Base-by-base conservation (phyloP, 2,888 invertebrate species). In the Labia minor region DNA sequence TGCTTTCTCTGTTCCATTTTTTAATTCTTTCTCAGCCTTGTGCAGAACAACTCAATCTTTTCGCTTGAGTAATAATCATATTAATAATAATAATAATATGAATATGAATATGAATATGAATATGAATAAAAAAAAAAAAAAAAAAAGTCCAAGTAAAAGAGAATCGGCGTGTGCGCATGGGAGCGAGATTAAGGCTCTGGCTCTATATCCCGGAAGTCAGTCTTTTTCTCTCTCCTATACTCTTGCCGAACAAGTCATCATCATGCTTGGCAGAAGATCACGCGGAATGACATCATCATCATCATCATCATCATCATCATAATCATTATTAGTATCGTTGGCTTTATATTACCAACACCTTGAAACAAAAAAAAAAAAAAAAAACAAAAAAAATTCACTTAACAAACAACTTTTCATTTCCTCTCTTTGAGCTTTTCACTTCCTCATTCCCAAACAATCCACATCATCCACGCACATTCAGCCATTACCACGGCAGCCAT, bases 211-310 rank as follows among this genome's bases (percentile, higher is more conserved):
- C 62, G 69, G 67, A 69, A 73, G 74, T 74, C 74, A 74, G 74
- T 74, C 74, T 74, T 74, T 74, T 74, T 74, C 74, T 74, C 74
- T 74, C 74, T 74, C 74, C 74, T 74, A 74, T 74, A 72, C 72
- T 71, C 69, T 63, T 69, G 49, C 68, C 69, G 70, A 70, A 65
- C 66, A 21, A 20, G 33, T 21, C 65, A 33, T 18, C 65, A 33
- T 18, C 66, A 18, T 18, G 20, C 61, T 49, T 61, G 37, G 33
- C 26, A 19, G 20, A 26, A 11, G 61, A 21, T 61, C 61, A 19
- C 10, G 37, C 21, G 61, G 33, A 20, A 19, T 26, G 26, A 19
- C 14, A 61, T 66, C 61, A 65, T 61, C 66, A 61, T n/a, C 65
- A 16, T 61, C n/a, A 1, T 0, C 49, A 14, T 37, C 14, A 0